These are phyloP conservation scores for Paguma larvata DNA, from an alignment of 2,797 vertebrate species.

Conservation along the genomic window DNA sequence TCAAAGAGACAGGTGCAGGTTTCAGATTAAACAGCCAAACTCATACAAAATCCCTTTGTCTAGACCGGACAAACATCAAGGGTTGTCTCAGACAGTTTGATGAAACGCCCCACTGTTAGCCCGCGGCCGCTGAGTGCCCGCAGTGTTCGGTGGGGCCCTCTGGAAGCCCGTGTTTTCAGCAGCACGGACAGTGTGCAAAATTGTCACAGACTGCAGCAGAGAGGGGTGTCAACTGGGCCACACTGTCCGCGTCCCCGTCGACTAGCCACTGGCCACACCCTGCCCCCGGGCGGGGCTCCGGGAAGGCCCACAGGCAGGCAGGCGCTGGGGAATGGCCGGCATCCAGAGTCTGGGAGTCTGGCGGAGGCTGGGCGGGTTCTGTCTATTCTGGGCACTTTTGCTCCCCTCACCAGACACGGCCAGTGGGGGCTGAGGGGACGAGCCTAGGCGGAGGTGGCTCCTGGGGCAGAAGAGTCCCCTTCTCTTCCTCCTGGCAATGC, in stretches of 20 bases:
- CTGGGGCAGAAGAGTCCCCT: fast-evolving
- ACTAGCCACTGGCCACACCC: constrained; percentile 32
- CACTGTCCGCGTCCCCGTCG: neutral
- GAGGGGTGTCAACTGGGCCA: constrained; percentile 48
- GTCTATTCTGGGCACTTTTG: neutral
- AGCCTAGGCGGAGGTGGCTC: fast-evolving
- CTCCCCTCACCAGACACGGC: fast-evolving
- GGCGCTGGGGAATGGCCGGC: fast-evolving
- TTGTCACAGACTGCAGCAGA: constrained; percentile 45
- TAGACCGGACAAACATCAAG: constrained; percentile 86
- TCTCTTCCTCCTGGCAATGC: fast-evolving
- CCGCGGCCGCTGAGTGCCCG: constrained; percentile 81
- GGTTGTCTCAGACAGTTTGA: constrained; percentile 82
- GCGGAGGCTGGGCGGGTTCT: too few species aligned
- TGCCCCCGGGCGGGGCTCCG: fast-evolving
- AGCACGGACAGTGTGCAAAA: constrained; percentile 61
- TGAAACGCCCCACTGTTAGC: constrained; percentile 88
- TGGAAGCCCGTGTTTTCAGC: constrained; percentile 60
- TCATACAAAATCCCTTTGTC: constrained; percentile 89
- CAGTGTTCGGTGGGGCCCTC: constrained; percentile 84
- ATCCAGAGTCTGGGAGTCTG: neutral
- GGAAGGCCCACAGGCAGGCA: neutral
- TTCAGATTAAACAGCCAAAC: constrained; percentile 87
- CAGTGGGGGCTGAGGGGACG: neutral
- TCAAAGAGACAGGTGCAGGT: constrained; percentile 88